Percentiles rank a stretch among this genome's conserved stretches.
These are phyloP conservation scores for Phortica okadai DNA, from an alignment of 2,888 invertebrate genomes.

Conservation along the genomic window DNA sequence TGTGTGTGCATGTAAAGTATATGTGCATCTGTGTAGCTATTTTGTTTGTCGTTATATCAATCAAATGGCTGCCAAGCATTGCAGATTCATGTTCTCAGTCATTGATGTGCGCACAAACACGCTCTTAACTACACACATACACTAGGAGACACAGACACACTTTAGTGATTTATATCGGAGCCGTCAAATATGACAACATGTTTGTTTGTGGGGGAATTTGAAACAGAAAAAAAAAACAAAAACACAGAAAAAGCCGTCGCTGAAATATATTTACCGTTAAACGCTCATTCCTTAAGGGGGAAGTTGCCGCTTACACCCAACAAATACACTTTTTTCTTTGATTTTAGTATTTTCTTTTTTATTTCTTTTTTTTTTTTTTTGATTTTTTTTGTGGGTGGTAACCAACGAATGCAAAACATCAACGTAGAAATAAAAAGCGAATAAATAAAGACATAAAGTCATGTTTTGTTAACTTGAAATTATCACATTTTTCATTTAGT, in stretches of 20 bases:
- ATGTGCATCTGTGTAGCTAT: conserved; percentile 31
- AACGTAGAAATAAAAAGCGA: conserved; percentile 6
- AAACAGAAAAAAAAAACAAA: not conserved
- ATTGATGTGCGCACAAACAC: not conserved
- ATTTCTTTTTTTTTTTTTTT: conserved; percentile 10
- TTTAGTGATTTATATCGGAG: conserved; percentile 66
- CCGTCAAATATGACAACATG: conserved; percentile 71
- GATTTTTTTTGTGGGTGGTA: conserved; percentile 17
- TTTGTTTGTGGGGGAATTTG: not conserved
- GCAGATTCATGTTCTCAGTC: conserved; percentile 9
- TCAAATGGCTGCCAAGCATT: conserved; percentile 57
- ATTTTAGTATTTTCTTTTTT: not conserved
- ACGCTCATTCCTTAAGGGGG: not conserved
- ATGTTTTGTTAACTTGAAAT: conserved; percentile 57
- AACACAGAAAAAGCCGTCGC: not conserved
- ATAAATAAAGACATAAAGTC: conserved; percentile 53
- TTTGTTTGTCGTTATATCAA: conserved; percentile 64
- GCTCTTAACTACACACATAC: not conserved
- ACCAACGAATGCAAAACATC: conserved; percentile 19
- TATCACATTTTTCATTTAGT: conserved; percentile 43
- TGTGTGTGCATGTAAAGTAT: not conserved
- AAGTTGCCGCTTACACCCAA: not conserved
- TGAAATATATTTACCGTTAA: conserved; percentile 22
- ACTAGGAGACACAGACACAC: conserved; percentile 43
- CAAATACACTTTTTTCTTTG: not conserved